These are phyloP conservation scores for Hypocryptadius cinnamomeus DNA, from an alignment of 2,113 vertebrate species.

Conservation along the genomic window DNA sequence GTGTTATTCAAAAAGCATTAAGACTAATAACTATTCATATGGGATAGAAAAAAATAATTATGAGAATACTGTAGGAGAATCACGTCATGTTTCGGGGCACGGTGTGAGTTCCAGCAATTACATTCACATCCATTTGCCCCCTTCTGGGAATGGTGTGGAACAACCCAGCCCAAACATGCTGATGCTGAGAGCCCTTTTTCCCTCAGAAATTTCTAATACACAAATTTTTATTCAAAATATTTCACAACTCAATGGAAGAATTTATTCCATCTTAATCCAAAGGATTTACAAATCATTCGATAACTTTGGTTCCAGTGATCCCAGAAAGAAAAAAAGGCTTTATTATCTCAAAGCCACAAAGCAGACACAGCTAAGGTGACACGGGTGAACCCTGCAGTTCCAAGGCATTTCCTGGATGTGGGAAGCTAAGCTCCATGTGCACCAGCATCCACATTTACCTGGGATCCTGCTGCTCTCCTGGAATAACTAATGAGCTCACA, in stretches of 20 bases:
- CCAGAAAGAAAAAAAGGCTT: neutral
- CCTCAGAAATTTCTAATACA: neutral
- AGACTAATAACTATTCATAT: constrained; percentile 47
- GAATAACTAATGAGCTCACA: neutral
- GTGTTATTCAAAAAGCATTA: constrained; percentile 41
- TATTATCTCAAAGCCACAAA: neutral
- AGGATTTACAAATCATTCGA: neutral
- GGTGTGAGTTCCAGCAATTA: neutral
- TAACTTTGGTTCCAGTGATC: neutral
- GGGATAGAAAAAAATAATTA: constrained; percentile 36
- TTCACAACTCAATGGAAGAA: neutral
- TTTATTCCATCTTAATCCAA: neutral
- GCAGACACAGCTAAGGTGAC: neutral
- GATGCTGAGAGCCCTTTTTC: neutral
- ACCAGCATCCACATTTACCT: neutral
- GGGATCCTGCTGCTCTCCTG: neutral
- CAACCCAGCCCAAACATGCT: neutral
- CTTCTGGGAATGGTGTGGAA: constrained; percentile 5
- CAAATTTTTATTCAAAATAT: neutral
- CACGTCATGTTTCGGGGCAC: neutral
- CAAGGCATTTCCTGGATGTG: fast-evolving
- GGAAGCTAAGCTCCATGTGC: neutral
- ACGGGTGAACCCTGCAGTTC: neutral
- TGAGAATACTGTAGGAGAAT: constrained; percentile 7
- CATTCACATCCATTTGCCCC: neutral